phyloP scores from a whole-genome alignment of 2,888 invertebrate genomes.

The Drosophila bunnanda region DNA sequence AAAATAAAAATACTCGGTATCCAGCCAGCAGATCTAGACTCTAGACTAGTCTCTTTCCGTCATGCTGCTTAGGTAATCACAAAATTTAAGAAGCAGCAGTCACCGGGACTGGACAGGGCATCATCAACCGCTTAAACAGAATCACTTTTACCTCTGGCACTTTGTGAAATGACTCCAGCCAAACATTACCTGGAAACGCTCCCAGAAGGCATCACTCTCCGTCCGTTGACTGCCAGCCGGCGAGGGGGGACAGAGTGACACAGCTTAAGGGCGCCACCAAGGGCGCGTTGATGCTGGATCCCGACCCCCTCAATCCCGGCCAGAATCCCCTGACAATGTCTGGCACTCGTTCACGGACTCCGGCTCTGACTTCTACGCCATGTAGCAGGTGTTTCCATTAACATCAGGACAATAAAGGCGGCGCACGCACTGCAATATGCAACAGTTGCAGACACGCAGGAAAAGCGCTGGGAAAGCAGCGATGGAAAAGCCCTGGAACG shows the following conservation, averaged over 20 bases:
- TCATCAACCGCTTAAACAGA: conserved; percentile 8
- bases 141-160: conserved; percentile 33
- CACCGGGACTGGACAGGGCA: no score
- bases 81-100: neutral
- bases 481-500: neutral
- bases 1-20: no score
- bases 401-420: conserved; percentile 62
- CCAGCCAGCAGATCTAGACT: neutral
- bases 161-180: conserved; percentile 22
- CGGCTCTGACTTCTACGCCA: conserved; percentile 27
- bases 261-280: conserved; percentile 19
- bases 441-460: conserved; percentile 64
- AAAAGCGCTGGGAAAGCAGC: conserved; percentile 14
- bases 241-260: neutral
- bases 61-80: neutral
- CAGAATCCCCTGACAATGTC: conserved; percentile 50
- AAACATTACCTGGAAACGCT: conserved; percentile 19
- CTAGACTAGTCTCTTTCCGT: neutral
- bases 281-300: neutral
- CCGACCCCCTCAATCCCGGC: conserved; percentile 11
- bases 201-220: conserved; percentile 38
- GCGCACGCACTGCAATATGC: conserved; percentile 65
- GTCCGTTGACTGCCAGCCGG: conserved; percentile 7
- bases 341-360: conserved; percentile 41
- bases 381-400: conserved; percentile 41